Base-by-base conservation (phyloP, 2,888 invertebrate genomes). In the Drosophila fulvimacula region DNA sequence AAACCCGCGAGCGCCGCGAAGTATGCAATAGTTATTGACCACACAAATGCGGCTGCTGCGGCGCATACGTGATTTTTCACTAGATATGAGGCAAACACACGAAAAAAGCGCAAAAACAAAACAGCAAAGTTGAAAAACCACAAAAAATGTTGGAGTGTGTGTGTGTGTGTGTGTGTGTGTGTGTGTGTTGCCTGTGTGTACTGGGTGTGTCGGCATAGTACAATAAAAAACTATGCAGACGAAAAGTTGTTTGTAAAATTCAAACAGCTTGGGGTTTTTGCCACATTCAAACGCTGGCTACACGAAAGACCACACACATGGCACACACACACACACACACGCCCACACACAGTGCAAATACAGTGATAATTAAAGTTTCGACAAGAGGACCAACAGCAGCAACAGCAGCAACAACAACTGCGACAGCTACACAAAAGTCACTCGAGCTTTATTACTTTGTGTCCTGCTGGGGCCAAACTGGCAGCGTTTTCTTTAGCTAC, bases 291-390 rank as follows among this genome's bases (percentile, higher is more conserved):
- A 48, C 44, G 49, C 44, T 64, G 11, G 51, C 34, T 71, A 58
- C 49, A 64, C 52, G 64, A 42, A 36, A 57, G 52, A 61, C 46
- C 39, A 21, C 30, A 58, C 21, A 36, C 34, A 34, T n/a, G 30
- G 34, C 39, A 63, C 42, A 55, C 42, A 44, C 55, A 58, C 76
- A 64, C 24, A 38, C 17, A 55, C 17, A 68, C 27, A 58, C 21
- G 53, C 21, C 36, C 34, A 39, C 41, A 48, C 21, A 64, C 21
- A 57, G 65, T 69, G 76, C 79, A 65, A 88, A 89, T 77, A 81
- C 72, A 73, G 88, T 87, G 89, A 85, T 85, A 85, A 85, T 85
- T 85, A 85, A 85, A 85, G 88, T 87, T 89, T 85, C 82, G 88
- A 86, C 84, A 86, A 80, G 70, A 84, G 46, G 67, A 78, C 24